A percentile compares a stretch with the other conserved stretches of the same genome.
phyloP scores from a whole-genome alignment of 2,113 vertebrate species.

The Ameiurus melas region DNA sequence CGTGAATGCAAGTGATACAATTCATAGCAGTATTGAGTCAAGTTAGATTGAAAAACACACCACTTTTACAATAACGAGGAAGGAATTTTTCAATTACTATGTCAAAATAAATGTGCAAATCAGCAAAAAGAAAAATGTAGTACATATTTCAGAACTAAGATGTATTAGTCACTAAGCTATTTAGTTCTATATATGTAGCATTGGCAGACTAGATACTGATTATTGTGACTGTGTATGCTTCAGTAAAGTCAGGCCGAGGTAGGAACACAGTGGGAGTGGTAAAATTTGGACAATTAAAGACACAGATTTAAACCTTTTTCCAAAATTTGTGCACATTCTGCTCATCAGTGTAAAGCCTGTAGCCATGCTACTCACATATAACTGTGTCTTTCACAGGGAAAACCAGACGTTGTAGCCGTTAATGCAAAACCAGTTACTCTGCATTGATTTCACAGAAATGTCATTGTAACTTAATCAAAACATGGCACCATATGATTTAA shows the following conservation, averaged over 20 bases:
- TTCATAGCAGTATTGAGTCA: slow-evolving; percentile 16
- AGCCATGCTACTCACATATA: neutral
- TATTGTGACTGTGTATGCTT: neutral
- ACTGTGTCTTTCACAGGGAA: neutral
- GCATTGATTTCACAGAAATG: neutral
- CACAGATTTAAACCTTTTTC: neutral
- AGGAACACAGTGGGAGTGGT: neutral
- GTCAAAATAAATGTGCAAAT: neutral
- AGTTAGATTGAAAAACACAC: neutral
- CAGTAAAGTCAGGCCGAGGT: neutral
- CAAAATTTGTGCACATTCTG: neutral
- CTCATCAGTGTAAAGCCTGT: neutral
- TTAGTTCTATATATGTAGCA: neutral
- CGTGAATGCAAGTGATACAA: slow-evolving; percentile 4
- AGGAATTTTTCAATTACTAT: neutral
- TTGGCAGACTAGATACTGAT: neutral
- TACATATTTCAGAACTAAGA: neutral
- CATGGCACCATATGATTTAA: neutral
- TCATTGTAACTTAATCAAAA: neutral
- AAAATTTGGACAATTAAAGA: neutral
- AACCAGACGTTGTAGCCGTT: neutral
- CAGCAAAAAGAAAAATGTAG: neutral
- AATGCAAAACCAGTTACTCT: neutral
- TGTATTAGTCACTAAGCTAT: neutral
- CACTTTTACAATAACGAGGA: neutral